A percentile compares a stretch with the other conserved stretches of the same genome.
These are phyloP conservation scores for Larimichthys polyactis DNA, from an alignment of 2,113 vertebrate genomes.

Conservation along the genomic window DNA sequence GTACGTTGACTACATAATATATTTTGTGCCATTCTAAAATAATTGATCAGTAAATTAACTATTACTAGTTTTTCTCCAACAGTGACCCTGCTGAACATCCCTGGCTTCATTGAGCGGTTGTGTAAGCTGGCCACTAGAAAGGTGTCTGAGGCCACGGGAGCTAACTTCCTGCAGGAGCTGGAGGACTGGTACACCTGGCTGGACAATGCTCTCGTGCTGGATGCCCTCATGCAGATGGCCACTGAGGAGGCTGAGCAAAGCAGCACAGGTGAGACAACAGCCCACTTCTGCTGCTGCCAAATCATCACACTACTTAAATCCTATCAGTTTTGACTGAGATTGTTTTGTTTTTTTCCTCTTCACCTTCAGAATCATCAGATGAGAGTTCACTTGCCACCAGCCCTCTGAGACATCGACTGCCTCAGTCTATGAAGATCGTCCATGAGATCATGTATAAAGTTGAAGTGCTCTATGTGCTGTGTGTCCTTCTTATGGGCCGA, in stretches of 20 bases:
- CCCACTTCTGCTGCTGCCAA: background rate
- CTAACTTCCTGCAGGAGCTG: conserved; percentile 95
- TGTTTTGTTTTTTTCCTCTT: background rate
- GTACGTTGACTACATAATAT: conserved; percentile 71
- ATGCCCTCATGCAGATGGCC: conserved; percentile 97
- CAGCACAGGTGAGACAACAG: conserved; percentile 87
- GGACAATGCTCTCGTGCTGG: conserved; percentile 95
- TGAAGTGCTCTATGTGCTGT: conserved; percentile 97
- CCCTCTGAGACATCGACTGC: conserved; percentile 91
- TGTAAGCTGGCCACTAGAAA: conserved; percentile 97
- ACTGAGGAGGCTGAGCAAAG: conserved; percentile 96
- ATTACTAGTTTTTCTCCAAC: background rate
- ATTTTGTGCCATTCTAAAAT: background rate
- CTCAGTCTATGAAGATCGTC: conserved; percentile 99
- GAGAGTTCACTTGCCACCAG: conserved; percentile 92
- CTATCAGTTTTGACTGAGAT: background rate
- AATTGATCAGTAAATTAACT: accelerated
- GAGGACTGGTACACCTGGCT: conserved; percentile 99
- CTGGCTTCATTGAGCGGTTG: conserved; percentile 95
- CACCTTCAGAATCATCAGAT: conserved; percentile 90
- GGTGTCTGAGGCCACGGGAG: conserved; percentile 93
- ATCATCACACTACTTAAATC: background rate
- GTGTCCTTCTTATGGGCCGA: conserved; percentile 96
- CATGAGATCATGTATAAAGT: conserved; percentile 99
- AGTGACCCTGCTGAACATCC: conserved; percentile 97